phyloP scores from a whole-genome alignment of 1,140 invertebrate genomes.

The Drosophila lowei region DNA sequence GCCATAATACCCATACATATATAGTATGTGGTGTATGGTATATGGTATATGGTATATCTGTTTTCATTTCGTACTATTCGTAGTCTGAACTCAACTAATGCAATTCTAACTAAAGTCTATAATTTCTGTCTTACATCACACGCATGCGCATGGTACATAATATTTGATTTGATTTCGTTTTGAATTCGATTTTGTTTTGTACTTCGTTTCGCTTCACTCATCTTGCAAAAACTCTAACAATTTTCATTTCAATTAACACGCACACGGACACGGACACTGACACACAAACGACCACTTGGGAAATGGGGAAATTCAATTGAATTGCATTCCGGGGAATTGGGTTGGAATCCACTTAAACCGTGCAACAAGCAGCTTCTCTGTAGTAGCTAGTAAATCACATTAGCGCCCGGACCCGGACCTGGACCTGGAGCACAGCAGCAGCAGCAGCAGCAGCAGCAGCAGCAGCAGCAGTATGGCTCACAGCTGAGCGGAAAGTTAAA shows the following conservation, averaged over 20 bases:
- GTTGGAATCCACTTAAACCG: slow-evolving; percentile 1
- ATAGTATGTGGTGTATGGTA: slow-evolving; percentile 5
- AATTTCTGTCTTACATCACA: slow-evolving; percentile 83
- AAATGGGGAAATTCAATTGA: slow-evolving; percentile 40
- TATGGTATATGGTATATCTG: too few species aligned
- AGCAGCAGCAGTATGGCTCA: slow-evolving; percentile 40
- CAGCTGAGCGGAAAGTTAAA: slow-evolving; percentile 9
- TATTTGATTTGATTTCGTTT: slow-evolving; percentile 52
- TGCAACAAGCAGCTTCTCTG: slow-evolving; percentile 2
- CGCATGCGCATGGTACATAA: slow-evolving; percentile 83
- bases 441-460: slow-evolving; percentile 1
- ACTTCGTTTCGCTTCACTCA: slow-evolving; percentile 66
- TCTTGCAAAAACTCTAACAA: slow-evolving; percentile 64
- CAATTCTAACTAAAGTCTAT: slow-evolving; percentile 82
- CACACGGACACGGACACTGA: slow-evolving; percentile 7
- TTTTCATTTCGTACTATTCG: slow-evolving; percentile 72
- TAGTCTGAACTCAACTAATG: slow-evolving; percentile 73
- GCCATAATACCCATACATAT: slow-evolving; percentile 21
- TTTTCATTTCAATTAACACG: slow-evolving; percentile 60
- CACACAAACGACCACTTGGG: slow-evolving; percentile 28
- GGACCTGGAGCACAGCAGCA: background rate
- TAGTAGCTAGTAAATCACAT: slow-evolving; percentile 46
- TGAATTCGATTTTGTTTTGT: slow-evolving; percentile 40
- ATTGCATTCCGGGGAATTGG: slow-evolving; percentile 34
- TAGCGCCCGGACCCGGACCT: slow-evolving; percentile 11